phyloP scores from a whole-genome alignment of 2,113 vertebrate genomes.

The Semnornis frantzii region DNA sequence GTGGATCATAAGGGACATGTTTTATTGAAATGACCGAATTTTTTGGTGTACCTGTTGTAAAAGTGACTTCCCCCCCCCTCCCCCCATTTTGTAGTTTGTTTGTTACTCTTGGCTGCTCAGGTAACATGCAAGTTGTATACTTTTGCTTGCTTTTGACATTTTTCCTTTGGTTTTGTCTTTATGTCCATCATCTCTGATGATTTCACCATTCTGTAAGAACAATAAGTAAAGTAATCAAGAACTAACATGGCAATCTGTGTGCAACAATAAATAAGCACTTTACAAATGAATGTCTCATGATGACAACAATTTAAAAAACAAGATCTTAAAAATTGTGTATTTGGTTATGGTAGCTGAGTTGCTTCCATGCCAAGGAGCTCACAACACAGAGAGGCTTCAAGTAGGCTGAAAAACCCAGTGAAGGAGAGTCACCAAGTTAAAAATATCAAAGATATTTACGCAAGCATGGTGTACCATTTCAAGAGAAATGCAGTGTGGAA shows the following conservation, averaged over 20 bases:
- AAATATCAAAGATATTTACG: slow-evolving; percentile 25
- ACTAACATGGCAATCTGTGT: slow-evolving; percentile 33
- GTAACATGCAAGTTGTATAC: not conserved
- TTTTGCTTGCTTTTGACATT: not conserved
- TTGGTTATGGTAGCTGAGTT: slow-evolving; percentile 34
- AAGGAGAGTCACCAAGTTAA: slow-evolving; percentile 20
- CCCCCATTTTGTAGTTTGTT: too few species aligned
- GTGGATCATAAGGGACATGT: not conserved
- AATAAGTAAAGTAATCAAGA: slow-evolving; percentile 40
- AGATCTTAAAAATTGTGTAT: not conserved
- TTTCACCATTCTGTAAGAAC: not conserved
- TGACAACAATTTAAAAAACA: slow-evolving; percentile 43
- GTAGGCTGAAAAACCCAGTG: not conserved
- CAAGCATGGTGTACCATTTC: not conserved
- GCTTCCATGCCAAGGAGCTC: not conserved
- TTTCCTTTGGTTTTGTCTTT: slow-evolving; percentile 2
- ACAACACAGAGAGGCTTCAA: not conserved
- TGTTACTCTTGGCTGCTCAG: not conserved
- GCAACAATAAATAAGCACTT: slow-evolving; percentile 37
- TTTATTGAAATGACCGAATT: not conserved
- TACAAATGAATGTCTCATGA: slow-evolving; percentile 14
- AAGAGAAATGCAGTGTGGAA: not conserved
- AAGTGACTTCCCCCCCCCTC: not conserved
- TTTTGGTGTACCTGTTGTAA: not conserved
- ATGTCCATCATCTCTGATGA: not conserved